phyloP scores from a whole-genome alignment of 2,113 vertebrate genomes.

The Miniopterus natalensis region DNA sequence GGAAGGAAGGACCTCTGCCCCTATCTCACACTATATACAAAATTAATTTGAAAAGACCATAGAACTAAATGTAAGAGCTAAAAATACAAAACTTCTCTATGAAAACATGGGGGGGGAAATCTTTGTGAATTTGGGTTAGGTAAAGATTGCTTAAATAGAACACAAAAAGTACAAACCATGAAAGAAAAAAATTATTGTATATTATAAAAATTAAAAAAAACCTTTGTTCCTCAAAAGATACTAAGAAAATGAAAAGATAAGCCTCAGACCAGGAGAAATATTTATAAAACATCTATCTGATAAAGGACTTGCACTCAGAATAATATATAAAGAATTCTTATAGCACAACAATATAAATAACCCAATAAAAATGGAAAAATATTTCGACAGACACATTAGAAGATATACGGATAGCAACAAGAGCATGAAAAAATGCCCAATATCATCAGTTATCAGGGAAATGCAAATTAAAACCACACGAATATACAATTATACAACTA shows the following conservation, averaged over 20 bases:
- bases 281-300: background rate
- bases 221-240: background rate
- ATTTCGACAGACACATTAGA: background rate
- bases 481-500: background rate
- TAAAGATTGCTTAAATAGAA: background rate
- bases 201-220: background rate
- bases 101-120: background rate
- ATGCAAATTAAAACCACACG: background rate
- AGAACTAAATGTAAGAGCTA: background rate
- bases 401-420: background rate
- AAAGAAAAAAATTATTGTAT: background rate
- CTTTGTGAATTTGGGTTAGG: background rate
- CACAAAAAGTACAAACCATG: background rate
- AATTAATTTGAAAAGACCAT: constrained; percentile 2
- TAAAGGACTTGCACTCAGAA: background rate
- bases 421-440: background rate
- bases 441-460: background rate
- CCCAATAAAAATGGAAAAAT: background rate
- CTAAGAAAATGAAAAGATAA: background rate
- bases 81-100: background rate
- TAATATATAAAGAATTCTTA: background rate
- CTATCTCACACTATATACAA: background rate
- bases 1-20: background rate
- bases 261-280: background rate
- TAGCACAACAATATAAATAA: background rate